Evolutionary conservation across 2,888 invertebrate genomes (phyloP).

Genomic region (Acronicta psi): DNA sequence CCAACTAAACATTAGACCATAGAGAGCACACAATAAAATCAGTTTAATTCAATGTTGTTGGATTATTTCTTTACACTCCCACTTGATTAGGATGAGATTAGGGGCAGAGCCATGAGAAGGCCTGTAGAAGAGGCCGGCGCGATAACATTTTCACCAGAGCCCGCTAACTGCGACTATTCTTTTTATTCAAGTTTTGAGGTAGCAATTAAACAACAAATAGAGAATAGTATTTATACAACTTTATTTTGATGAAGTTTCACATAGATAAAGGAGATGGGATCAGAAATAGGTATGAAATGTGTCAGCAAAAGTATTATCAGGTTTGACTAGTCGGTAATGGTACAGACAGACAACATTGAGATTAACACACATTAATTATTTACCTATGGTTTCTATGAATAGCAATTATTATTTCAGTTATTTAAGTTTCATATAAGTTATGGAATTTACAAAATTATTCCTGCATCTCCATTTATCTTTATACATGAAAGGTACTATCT

Average conservation of each 20-base stretch:
- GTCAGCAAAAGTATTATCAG: constrained; percentile 34
- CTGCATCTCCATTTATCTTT: constrained; percentile 62
- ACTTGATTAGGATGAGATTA: no score
- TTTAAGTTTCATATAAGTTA: constrained; percentile 19
- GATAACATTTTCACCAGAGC: no score
- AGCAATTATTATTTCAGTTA: constrained; percentile 28
- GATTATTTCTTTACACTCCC: no score
- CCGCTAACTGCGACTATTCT: no score
- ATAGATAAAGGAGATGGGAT: constrained; percentile 64
- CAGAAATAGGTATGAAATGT: constrained; percentile 49
- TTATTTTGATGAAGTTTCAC: constrained; percentile 68
- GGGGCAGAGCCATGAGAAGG: no score
- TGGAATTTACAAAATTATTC: constrained; percentile 34
- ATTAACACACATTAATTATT: constrained; percentile 32
- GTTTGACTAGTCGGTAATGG: constrained; percentile 38
- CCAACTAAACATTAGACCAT: no score
- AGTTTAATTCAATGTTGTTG: no score
- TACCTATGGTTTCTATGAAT: constrained; percentile 38
- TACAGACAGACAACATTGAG: constrained; percentile 35
- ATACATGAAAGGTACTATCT: constrained; percentile 71
- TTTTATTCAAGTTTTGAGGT: no score
- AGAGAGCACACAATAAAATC: no score
- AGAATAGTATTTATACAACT: constrained; percentile 73
- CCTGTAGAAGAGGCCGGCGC: no score
- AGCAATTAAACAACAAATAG: constrained; percentile 57